Conservation (phyloP, 2,888 invertebrate genomes). For the Scaptomyza polygonia region DNA sequence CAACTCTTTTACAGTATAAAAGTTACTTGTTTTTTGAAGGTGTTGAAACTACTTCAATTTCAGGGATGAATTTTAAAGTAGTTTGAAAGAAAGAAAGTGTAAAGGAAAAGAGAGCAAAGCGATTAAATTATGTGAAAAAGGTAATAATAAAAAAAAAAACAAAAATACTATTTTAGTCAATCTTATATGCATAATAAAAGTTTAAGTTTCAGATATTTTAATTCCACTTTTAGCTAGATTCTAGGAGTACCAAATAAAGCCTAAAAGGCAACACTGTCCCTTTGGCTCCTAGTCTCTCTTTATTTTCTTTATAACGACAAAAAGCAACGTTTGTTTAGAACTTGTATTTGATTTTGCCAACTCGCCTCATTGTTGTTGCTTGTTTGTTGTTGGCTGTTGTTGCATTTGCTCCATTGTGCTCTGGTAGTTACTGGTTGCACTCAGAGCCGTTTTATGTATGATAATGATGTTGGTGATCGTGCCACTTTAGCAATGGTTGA, state of each 20-base stretch:
- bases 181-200: too few relatives aligned
- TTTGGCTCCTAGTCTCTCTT: not conserved
- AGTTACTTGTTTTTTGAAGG: not conserved
- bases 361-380: slow-evolving; percentile 35
- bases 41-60: not conserved
- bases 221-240: not conserved
- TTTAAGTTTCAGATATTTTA: too few relatives aligned
- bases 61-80: not conserved
- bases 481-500: slow-evolving; percentile 80
- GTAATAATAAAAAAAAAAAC: not conserved
- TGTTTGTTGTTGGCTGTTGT: slow-evolving; percentile 1
- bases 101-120: not conserved
- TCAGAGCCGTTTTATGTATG: slow-evolving; percentile 59
- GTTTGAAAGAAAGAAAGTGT: not conserved
- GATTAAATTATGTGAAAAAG: not conserved
- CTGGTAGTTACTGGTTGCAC: slow-evolving; percentile 27
- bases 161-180: not conserved
- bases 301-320: slow-evolving; percentile 34
- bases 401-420: slow-evolving; percentile 49
- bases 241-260: not conserved
- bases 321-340: slow-evolving; percentile 54
- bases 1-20: not conserved
- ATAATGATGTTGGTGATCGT: slow-evolving; percentile 80
- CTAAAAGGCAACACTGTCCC: not conserved
- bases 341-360: slow-evolving; percentile 76